A percentile compares a stretch with the other conserved stretches of the same genome.
Conservation (phyloP, 2,888 invertebrate genomes). For the Ophraella communa region DNA sequence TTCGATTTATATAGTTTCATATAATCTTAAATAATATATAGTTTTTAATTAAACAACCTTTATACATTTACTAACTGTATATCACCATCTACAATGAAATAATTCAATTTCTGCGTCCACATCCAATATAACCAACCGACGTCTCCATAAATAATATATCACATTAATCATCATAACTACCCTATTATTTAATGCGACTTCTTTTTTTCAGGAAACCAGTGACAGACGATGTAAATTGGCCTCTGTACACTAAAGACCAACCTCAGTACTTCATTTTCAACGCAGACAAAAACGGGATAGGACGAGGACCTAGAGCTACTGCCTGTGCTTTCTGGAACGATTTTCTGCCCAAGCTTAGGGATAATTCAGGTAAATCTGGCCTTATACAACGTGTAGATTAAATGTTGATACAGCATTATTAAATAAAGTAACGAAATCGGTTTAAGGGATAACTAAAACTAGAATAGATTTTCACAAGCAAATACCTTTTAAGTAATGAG, state of each 20-base stretch:
- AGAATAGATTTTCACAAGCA: no score
- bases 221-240: constrained; percentile 82
- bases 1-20: no score
- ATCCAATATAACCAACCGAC: neutral
- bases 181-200: constrained; percentile 15
- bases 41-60: no score
- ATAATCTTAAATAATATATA: no score
- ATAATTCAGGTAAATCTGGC: constrained; percentile 66
- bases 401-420: neutral
- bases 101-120: neutral
- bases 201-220: constrained; percentile 65
- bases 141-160: neutral
- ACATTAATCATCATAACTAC: neutral
- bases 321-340: constrained; percentile 97
- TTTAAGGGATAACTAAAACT: neutral
- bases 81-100: no score
- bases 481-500: no score
- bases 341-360: constrained; percentile 87
- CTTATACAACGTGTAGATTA: neutral
- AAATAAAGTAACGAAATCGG: neutral
- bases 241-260: constrained; percentile 81
- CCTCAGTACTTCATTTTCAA: constrained; percentile 91
- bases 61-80: no score
- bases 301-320: constrained; percentile 79
- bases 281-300: constrained; percentile 75